Base-by-base conservation (phyloP, 1,140 invertebrate species). In the Caenorhabditis inopinata region DNA sequence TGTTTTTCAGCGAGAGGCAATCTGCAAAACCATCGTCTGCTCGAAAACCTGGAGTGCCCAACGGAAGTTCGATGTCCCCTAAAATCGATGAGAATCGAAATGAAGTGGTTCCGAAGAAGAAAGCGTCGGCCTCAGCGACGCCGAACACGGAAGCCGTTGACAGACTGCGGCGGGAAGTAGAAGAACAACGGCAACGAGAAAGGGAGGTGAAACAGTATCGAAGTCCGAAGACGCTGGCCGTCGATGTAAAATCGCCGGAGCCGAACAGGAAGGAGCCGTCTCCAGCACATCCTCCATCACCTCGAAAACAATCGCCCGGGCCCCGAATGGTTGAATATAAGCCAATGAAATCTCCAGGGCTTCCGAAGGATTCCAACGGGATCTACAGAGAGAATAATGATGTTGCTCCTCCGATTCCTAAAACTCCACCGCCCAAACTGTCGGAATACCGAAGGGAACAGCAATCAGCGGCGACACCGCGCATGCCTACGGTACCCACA, bases 331-430 rank as follows among this genome's bases (percentile, higher is more conserved):
- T 68, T 11, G 58, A 68, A 21, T 68, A 68, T 21, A 68, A 68
- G n/a, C 32, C 58, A 9, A 68, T 68, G 58, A 68, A 68, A 68
- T 68, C 58, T 18, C 58, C 58, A 68, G 58, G 58, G 21, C 16
- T 68, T 38, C 51, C 25, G 35, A 23, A n/a, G 2, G 53, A 62
- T 29, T 29, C 53, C 4, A 32, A 68, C 11, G 58, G 27, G 9
- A 42, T 68, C n/a, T 68, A 68, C 25, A 32, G 38, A 68, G 58
- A 68, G 38, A 68, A 32, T 32, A 14, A 16, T 32, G 51, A 58
- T 1, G 27, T 38, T 1, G 58, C 58, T 16, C 58, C 58, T 5
- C 58, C 58, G 21, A 68, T 68, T 12, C 58, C 58, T 0, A 68
- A 68, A 29, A 68, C 29, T 21, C 58, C 58, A 21, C 58, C 58